Conservation (phyloP, 1,140 invertebrate species). For the Holcopasites calliopsidis region DNA sequence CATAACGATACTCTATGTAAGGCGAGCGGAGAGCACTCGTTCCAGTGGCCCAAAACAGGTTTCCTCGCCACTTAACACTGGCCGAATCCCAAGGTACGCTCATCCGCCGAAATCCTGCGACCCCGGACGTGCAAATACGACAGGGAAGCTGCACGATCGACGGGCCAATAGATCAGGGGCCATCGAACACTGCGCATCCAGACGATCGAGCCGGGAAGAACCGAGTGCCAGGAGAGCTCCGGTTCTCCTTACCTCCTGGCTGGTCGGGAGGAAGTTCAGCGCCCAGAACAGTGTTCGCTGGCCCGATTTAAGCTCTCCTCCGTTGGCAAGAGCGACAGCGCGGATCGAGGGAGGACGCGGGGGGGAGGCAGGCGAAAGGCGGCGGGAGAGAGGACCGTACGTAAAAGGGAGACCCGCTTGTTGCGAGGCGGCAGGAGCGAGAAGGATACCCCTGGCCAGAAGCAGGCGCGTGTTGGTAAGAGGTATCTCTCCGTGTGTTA, state of each 20-base stretch:
- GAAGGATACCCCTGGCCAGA: conserved; percentile 21
- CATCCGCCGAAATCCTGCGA: too few relatives aligned
- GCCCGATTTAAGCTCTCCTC: conserved; percentile 64
- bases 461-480: conserved; percentile 5
- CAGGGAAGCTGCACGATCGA: too few relatives aligned
- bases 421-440: neutral
- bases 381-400: conserved; percentile 44
- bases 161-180: too few relatives aligned
- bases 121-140: too few relatives aligned
- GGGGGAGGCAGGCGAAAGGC: conserved; percentile 44
- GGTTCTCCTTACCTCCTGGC: too few relatives aligned
- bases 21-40: conserved; percentile 4
- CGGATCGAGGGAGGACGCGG: conserved; percentile 18
- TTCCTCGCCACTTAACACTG: conserved; percentile 70
- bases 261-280: neutral
- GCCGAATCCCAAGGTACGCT: too few relatives aligned
- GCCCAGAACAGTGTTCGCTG: conserved; percentile 48
- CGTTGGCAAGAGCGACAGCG: conserved; percentile 41
- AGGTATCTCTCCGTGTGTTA: conserved; percentile 32
- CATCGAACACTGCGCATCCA: too few relatives aligned
- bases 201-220: too few relatives aligned
- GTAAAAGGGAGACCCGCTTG: conserved; percentile 30
- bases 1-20: conserved; percentile 37
- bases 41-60: conserved; percentile 57
- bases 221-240: too few relatives aligned